These are phyloP conservation scores for Ciconia maguari DNA, from an alignment of 2,113 vertebrate species.

Conservation along the genomic window DNA sequence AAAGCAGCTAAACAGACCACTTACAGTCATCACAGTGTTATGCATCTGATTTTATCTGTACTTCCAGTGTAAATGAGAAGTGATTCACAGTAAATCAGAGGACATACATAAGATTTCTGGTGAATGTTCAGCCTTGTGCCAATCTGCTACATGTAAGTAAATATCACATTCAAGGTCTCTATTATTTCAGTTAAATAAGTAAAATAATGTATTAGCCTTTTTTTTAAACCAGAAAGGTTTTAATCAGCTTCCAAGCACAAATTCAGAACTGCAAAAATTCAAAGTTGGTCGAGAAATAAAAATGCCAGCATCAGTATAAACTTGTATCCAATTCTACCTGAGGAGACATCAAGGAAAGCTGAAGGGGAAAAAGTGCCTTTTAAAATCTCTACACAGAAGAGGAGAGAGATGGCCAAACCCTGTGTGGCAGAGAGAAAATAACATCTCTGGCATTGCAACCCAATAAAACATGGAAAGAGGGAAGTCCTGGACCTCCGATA, in stretches of 20 bases:
- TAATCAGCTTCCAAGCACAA: not conserved
- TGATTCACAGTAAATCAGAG: not conserved
- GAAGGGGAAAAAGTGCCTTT: not conserved
- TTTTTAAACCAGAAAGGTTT: not conserved
- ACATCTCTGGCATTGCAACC: not conserved
- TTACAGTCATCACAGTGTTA: not conserved
- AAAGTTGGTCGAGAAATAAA: conserved; percentile 18
- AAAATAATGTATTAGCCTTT: not conserved
- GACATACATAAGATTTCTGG: not conserved
- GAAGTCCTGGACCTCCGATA: not conserved
- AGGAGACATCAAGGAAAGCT: not conserved
- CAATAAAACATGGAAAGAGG: not conserved
- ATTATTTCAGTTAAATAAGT: not conserved
- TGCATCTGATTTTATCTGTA: not conserved
- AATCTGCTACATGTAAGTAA: not conserved
- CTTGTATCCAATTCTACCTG: not conserved
- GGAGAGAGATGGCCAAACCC: not conserved
- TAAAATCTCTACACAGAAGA: not conserved
- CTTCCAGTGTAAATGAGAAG: not conserved
- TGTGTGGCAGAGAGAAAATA: not conserved
- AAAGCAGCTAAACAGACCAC: not conserved
- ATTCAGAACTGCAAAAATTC: not conserved
- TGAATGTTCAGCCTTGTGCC: not conserved
- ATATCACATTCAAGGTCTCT: not conserved
- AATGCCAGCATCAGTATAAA: not conserved